Percentiles rank a stretch among this genome's conserved stretches.
phyloP scores from a whole-genome alignment of 1,140 invertebrate genomes.

The Cherax quadricarinatus region DNA sequence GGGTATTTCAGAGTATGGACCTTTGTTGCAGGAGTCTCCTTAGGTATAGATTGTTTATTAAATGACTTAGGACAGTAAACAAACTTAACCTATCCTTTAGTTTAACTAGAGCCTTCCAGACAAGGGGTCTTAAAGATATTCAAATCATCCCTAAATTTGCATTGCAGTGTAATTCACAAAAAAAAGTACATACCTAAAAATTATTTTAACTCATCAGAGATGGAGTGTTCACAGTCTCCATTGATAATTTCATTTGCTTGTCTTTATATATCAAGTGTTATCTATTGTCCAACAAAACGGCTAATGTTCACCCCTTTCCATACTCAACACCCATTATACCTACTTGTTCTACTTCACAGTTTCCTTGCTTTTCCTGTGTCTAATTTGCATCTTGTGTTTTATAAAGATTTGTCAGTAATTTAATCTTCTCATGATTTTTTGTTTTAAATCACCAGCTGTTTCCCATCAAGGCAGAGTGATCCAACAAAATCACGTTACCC shows the following conservation, averaged over 20 bases:
- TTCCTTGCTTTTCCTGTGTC: too few relatives aligned
- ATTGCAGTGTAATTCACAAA: neutral
- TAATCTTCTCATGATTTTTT: too few relatives aligned
- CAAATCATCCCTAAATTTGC: neutral
- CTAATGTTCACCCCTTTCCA: too few relatives aligned
- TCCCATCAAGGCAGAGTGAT: too few relatives aligned
- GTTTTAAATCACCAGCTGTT: too few relatives aligned
- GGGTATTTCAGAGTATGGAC: constrained; percentile 42
- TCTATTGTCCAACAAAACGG: too few relatives aligned
- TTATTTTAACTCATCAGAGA: neutral
- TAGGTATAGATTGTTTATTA: constrained; percentile 26
- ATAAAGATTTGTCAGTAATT: too few relatives aligned
- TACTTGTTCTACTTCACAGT: too few relatives aligned
- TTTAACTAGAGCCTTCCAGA: neutral
- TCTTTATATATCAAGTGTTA: neutral
- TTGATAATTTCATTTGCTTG: neutral
- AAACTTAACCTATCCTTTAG: neutral
- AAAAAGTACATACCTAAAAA: neutral
- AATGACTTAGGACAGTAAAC: constrained; percentile 27
- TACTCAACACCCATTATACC: too few relatives aligned
- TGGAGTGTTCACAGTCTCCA: neutral
- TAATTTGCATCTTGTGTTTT: too few relatives aligned
- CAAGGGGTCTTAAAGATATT: neutral
- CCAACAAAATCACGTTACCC: too few relatives aligned
- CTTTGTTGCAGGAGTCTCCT: constrained; percentile 35